A percentile compares a stretch with the other conserved stretches of the same genome.
Conservation (phyloP, 2,113 vertebrate species). For the Dolichallabes microphthalmus region DNA sequence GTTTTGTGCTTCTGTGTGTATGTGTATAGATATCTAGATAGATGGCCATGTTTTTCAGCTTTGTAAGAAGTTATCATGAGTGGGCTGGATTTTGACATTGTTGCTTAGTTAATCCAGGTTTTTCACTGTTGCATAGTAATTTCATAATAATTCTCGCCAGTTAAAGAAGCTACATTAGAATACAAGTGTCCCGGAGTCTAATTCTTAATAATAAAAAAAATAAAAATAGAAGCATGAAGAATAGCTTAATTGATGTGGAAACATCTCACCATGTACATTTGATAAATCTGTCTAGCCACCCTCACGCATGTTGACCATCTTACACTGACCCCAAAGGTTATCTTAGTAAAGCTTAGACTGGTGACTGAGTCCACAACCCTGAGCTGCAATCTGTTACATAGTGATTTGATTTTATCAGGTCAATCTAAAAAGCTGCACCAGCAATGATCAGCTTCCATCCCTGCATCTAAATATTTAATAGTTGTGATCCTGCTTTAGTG, state of each 20-base stretch:
- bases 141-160: neutral
- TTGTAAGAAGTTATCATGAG: neutral
- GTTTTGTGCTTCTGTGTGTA: neutral
- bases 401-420: slow-evolving; percentile 44
- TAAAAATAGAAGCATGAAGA: neutral
- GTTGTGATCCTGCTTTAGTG: slow-evolving; percentile 20
- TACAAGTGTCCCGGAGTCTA: too few species aligned
- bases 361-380: slow-evolving; percentile 33
- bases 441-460: slow-evolving; percentile 35
- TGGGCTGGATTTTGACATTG: neutral
- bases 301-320: slow-evolving; percentile 37
- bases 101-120: neutral
- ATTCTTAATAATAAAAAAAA: neutral
- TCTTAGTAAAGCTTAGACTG: slow-evolving; percentile 46
- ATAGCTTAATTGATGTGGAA: slow-evolving; percentile 6
- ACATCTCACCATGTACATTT: neutral
- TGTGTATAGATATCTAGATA: neutral
- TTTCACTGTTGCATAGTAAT: neutral
- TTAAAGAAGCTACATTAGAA: too few species aligned
- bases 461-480: slow-evolving; percentile 28
- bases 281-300: slow-evolving; percentile 41
- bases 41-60: neutral
- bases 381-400: slow-evolving; percentile 39
- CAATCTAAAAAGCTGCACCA: slow-evolving; percentile 36
- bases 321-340: slow-evolving; percentile 49